These are phyloP conservation scores for Notiomystis cincta DNA, from an alignment of 2,113 vertebrate genomes.

Conservation along the genomic window DNA sequence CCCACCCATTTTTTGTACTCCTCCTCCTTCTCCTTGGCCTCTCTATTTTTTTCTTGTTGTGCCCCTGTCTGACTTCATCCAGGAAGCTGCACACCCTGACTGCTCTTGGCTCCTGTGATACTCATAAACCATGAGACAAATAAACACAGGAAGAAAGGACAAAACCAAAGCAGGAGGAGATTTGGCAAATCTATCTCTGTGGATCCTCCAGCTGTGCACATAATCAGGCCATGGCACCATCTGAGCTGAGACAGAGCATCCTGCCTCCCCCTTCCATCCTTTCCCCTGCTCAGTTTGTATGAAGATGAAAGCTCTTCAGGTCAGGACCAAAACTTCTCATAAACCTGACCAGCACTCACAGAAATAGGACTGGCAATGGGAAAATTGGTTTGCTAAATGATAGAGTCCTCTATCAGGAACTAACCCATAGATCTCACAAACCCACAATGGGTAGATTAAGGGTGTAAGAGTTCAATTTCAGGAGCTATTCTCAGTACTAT, in stretches of 20 bases:
- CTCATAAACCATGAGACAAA: constrained; percentile 4
- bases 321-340: not conserved
- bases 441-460: not conserved
- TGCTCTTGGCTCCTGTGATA: not conserved
- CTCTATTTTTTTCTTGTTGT: not conserved
- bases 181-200: not conserved
- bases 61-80: not conserved
- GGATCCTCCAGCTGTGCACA: not conserved
- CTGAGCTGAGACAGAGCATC: not conserved
- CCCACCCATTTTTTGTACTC: not conserved
- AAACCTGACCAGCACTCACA: not conserved
- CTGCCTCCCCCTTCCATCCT: not conserved
- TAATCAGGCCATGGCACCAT: not conserved
- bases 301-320: not conserved
- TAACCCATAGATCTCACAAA: not conserved
- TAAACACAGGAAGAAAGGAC: not conserved
- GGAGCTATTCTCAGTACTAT: not conserved
- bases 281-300: not conserved
- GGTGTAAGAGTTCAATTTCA: not conserved
- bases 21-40: not conserved
- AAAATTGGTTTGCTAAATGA: not conserved
- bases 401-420: not conserved
- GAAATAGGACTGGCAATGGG: not conserved
- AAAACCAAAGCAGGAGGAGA: not conserved
- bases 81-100: not conserved